Evolutionary conservation across 2,113 vertebrate species (phyloP).

Genomic region (Bungarus multicinctus): DNA sequence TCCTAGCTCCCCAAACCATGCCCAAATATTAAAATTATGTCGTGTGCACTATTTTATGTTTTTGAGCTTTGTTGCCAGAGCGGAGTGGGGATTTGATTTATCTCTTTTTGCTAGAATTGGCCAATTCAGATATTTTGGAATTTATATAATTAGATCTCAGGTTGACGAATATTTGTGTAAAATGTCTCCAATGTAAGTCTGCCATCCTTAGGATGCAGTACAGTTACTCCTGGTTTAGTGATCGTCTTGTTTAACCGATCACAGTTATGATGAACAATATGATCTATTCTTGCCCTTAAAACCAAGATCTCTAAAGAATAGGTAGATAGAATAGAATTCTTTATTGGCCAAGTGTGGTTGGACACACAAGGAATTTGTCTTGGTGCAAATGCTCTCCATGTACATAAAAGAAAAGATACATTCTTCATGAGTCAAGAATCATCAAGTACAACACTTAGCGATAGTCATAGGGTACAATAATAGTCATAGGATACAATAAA

Average conservation of each 20-base stretch:
- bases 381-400: too few species aligned
- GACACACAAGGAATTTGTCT: too few species aligned
- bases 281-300: not conserved
- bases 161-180: not conserved
- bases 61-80: not conserved
- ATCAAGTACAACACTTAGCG: too few species aligned
- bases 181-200: not conserved
- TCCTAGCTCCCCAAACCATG: not conserved
- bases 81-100: not conserved
- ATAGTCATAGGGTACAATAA: too few species aligned
- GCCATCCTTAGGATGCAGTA: not conserved
- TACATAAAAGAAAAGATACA: too few species aligned
- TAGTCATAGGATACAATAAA: too few species aligned
- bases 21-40: not conserved
- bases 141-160: not conserved
- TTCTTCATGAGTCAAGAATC: too few species aligned
- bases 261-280: not conserved
- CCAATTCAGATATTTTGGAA: too few species aligned
- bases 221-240: not conserved
- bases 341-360: too few species aligned
- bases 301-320: not conserved
- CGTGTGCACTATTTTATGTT: not conserved
- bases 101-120: not conserved
- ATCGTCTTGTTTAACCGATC: not conserved
- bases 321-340: too few species aligned